Conservation (phyloP, 2,888 invertebrate species). For the Epirrita christyi region DNA sequence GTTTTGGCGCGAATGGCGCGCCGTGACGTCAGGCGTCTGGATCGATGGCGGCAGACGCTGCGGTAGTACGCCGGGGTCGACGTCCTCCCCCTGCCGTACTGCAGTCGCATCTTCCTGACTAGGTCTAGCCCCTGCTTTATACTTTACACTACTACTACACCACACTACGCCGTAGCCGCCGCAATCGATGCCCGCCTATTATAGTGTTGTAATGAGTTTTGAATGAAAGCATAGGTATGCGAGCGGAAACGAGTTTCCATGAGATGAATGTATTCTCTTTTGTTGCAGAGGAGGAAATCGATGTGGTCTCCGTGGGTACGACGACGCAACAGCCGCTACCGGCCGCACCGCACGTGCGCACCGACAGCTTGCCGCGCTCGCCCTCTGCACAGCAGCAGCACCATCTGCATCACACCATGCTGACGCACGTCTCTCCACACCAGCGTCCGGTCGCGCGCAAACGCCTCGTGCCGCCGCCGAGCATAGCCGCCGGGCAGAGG, state of each 20-base stretch:
- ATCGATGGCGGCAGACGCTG: conserved; percentile 85
- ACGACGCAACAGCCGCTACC: conserved; percentile 61
- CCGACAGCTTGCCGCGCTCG: conserved; percentile 86
- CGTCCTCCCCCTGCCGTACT: conserved; percentile 71
- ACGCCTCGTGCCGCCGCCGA: conserved; percentile 79
- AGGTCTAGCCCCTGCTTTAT: conserved; percentile 63
- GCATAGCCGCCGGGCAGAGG: conserved; percentile 49
- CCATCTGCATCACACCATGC: conserved; percentile 86
- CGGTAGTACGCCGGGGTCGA: conserved; percentile 84
- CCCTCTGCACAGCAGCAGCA: conserved; percentile 89
- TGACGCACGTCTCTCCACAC: conserved; percentile 80
- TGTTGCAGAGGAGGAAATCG: conserved; percentile 93
- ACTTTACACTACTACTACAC: conserved; percentile 45
- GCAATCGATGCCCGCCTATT: conserved; percentile 71
- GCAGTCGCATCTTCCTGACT: conserved; percentile 77
- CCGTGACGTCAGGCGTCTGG: conserved; percentile 83
- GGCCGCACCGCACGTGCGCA: conserved; percentile 61
- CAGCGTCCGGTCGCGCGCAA: conserved; percentile 77
- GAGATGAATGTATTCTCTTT: conserved; percentile 58
- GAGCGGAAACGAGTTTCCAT: conserved; percentile 7
- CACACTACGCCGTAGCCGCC: conserved; percentile 46
- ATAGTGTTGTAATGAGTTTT: conserved; percentile 71
- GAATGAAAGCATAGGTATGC: conserved; percentile 58
- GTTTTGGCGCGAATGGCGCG: conserved; percentile 84
- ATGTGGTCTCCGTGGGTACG: conserved; percentile 89